Evolutionary conservation across 2,113 vertebrate species (phyloP).

Genomic region (Aegithalos caudatus): DNA sequence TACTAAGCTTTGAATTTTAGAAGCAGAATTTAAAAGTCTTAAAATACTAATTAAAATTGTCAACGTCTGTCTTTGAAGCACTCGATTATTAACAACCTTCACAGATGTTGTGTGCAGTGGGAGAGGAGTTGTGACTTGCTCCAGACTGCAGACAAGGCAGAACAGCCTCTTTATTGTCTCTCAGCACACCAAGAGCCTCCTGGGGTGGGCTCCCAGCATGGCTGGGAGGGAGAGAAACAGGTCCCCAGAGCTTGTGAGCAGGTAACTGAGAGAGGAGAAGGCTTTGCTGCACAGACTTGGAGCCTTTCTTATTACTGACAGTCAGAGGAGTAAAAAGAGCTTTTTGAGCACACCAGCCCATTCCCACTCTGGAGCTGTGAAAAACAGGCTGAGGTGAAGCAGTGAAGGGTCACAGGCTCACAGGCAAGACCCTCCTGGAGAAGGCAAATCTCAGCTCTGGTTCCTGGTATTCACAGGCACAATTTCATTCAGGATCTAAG

Average conservation of each 20-base stretch:
- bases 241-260: background rate
- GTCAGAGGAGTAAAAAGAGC: background rate
- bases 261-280: background rate
- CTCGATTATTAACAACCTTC: background rate
- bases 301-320: background rate
- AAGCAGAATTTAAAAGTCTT: background rate
- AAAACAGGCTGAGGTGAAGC: background rate
- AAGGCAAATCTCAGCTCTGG: background rate
- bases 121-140: background rate
- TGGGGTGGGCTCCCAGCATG: accelerated
- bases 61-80: background rate
- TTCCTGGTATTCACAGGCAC: background rate
- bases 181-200: background rate
- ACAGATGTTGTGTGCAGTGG: background rate
- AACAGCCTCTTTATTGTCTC: background rate
- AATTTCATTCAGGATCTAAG: background rate
- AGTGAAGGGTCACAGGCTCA: background rate
- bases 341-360: background rate
- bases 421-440: background rate
- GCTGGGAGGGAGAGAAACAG: background rate
- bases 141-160: background rate
- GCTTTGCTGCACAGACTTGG: accelerated
- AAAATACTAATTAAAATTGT: background rate
- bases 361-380: accelerated
- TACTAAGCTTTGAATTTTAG: background rate